phyloP scores from a whole-genome alignment of 2,113 vertebrate genomes.

The Okapia johnstoni region DNA sequence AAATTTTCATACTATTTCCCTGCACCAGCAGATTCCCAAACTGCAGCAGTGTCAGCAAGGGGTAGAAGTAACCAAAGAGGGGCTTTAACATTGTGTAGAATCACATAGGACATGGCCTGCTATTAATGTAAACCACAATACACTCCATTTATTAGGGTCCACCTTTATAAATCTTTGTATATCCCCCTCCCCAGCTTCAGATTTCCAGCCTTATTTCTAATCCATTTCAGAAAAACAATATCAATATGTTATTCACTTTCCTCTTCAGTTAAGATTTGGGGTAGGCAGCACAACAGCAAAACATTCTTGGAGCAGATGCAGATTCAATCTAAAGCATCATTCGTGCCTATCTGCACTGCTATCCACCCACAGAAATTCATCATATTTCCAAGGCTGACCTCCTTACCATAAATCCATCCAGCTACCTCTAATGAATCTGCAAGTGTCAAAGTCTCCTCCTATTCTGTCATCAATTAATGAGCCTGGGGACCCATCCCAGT shows the following conservation, averaged over 20 bases:
- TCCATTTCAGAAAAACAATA: neutral
- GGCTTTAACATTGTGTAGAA: neutral
- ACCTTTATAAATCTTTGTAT: conserved; percentile 4
- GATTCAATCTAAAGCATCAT: conserved; percentile 24
- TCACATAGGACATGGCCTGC: neutral
- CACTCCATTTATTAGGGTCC: neutral
- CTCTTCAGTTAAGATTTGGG: conserved; percentile 12
- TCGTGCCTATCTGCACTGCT: neutral
- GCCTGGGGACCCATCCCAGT: neutral
- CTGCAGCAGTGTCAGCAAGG: neutral
- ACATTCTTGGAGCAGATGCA: neutral
- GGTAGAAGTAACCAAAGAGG: neutral
- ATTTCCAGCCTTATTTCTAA: neutral
- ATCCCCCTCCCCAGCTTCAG: neutral
- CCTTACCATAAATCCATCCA: conserved; percentile 11
- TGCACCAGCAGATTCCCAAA: neutral
- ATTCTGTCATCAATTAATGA: conserved; percentile 17
- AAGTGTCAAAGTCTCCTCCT: neutral
- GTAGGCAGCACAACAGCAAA: neutral
- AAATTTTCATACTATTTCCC: neutral
- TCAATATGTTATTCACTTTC: neutral
- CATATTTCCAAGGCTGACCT: conserved; percentile 6
- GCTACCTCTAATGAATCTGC: conserved; percentile 11
- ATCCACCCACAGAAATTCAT: conserved; percentile 14
- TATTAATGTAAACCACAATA: neutral